Conservation (phyloP, 2,797 vertebrate species). For the Ispidina picta region DNA sequence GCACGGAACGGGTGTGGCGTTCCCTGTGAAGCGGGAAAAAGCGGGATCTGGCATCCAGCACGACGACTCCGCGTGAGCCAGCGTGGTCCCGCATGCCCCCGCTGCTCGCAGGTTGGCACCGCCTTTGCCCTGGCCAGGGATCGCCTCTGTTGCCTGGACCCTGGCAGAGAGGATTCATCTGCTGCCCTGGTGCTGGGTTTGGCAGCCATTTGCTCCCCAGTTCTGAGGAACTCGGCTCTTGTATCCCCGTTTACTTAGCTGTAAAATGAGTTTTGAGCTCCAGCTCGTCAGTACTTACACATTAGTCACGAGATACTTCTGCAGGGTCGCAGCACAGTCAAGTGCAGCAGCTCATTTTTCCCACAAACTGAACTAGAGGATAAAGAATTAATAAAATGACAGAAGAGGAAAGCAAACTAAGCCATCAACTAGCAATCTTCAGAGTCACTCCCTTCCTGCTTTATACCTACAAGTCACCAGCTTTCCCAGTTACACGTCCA, state of each 20-base stretch:
- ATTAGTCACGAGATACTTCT: neutral
- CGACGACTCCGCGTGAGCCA: accelerated
- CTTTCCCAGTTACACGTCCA: neutral
- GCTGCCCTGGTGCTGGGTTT: neutral
- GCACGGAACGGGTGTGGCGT: neutral
- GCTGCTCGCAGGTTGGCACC: neutral
- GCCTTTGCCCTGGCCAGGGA: neutral
- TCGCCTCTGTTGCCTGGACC: neutral
- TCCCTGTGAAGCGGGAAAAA: neutral
- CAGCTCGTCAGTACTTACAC: neutral
- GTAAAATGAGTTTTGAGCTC: neutral
- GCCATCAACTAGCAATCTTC: neutral
- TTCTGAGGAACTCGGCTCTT: neutral
- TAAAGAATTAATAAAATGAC: neutral
- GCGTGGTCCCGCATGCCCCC: neutral
- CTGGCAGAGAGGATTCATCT: neutral
- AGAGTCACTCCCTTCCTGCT: neutral
- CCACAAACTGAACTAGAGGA: neutral
- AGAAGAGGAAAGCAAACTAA: neutral
- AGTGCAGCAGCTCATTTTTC: neutral
- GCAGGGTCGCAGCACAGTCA: neutral
- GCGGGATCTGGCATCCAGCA: neutral
- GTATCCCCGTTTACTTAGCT: neutral
- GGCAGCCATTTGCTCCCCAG: neutral
- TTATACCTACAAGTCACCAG: neutral